Evolutionary conservation across 2,797 vertebrate genomes (phyloP).

Genomic region (Acanthurus tractus): DNA sequence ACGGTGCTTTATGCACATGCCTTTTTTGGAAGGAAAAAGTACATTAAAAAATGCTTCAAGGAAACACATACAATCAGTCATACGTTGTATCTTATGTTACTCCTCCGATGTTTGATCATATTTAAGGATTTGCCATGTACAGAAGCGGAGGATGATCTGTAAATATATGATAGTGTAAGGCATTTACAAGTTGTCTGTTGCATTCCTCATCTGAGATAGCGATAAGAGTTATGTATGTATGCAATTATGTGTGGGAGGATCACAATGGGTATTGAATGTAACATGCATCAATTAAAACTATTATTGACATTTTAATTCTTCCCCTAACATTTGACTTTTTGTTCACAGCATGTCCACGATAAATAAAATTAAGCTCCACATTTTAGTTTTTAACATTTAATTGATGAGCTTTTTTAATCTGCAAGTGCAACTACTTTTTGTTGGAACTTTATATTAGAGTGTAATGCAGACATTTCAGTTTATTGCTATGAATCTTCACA

Average conservation of each 20-base stretch:
- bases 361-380: constrained; percentile 24
- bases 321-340: constrained; percentile 52
- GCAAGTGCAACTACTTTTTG: background rate
- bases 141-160: constrained; percentile 89
- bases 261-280: constrained; percentile 94
- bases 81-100: constrained; percentile 74
- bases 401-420: no score
- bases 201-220: constrained; percentile 85
- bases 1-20: constrained; percentile 79
- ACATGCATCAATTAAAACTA: constrained; percentile 95
- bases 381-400: constrained; percentile 14
- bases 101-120: constrained; percentile 75
- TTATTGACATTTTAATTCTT: constrained; percentile 87
- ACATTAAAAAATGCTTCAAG: constrained; percentile 73
- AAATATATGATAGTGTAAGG: constrained; percentile 90
- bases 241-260: constrained; percentile 89
- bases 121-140: constrained; percentile 87
- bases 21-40: constrained; percentile 74
- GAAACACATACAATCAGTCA: constrained; percentile 80
- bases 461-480: background rate
- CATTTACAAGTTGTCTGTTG: constrained; percentile 86
- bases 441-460: no score
- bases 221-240: constrained; percentile 91
- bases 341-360: constrained; percentile 20
- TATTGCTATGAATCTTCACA: constrained; percentile 3